phyloP scores from a whole-genome alignment of 2,797 vertebrate species.

The Platalea minor region DNA sequence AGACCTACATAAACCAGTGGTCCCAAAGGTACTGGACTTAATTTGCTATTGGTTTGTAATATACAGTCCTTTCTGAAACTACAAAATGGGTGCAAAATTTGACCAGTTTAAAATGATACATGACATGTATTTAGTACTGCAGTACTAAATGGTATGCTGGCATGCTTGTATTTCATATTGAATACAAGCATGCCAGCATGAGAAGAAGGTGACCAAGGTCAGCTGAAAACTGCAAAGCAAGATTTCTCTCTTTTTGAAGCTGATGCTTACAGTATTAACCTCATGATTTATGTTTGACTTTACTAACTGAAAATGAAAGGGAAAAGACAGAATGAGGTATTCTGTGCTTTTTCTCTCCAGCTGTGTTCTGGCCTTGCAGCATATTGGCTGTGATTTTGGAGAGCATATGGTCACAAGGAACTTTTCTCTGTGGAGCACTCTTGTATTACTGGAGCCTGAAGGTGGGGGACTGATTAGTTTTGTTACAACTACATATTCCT shows the following conservation, averaged over 20 bases:
- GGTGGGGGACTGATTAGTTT: not conserved
- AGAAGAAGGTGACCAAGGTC: not conserved
- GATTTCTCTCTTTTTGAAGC: not conserved
- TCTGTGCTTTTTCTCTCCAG: not conserved
- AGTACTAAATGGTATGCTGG: not conserved
- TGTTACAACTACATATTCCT: not conserved
- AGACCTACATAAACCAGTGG: not conserved
- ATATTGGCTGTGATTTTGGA: not conserved
- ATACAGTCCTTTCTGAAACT: not conserved
- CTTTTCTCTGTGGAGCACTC: not conserved
- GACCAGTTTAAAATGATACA: not conserved
- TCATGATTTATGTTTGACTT: not conserved
- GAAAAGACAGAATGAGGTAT: not conserved
- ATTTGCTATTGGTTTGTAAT: not conserved
- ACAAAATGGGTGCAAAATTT: not conserved
- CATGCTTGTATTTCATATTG: not conserved
- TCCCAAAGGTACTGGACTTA: not conserved
- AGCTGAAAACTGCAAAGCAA: not conserved
- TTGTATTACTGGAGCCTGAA: not conserved
- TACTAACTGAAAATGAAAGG: not conserved
- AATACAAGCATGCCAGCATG: not conserved
- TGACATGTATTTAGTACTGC: not conserved
- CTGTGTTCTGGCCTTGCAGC: not conserved
- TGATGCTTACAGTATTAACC: not conserved
- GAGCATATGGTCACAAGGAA: not conserved